phyloP scores from a whole-genome alignment of 2,888 invertebrate species.

The Harmothoe impar region DNA sequence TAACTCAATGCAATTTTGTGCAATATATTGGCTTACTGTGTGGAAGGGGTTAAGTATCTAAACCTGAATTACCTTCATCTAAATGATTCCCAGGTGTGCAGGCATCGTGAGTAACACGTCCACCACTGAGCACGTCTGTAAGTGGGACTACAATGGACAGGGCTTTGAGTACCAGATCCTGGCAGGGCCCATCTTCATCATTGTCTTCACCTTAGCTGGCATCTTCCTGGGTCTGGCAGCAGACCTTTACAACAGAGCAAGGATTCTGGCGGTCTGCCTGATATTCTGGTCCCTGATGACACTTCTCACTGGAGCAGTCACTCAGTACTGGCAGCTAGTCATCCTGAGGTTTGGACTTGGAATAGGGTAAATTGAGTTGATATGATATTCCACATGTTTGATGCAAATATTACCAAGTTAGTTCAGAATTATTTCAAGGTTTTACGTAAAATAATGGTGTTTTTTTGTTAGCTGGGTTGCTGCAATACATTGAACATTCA shows the following conservation, averaged over 20 bases:
- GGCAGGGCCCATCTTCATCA: slow-evolving; percentile 96
- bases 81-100: background rate
- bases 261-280: slow-evolving; percentile 90
- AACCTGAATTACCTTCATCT: background rate
- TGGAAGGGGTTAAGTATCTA: too few relatives aligned
- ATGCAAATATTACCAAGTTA: background rate
- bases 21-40: too few relatives aligned
- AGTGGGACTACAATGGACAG: too few relatives aligned
- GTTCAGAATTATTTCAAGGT: background rate
- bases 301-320: slow-evolving; percentile 92
- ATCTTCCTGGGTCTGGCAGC: slow-evolving; percentile 91
- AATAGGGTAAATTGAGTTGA: slow-evolving; percentile 85
- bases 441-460: background rate
- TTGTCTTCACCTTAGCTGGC: slow-evolving; percentile 94
- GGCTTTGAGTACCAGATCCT: too few relatives aligned
- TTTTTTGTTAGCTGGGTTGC: too few relatives aligned
- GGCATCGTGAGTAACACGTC: slow-evolving; percentile 49
- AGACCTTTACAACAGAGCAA: slow-evolving; percentile 86
- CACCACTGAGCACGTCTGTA: slow-evolving; percentile 89
- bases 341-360: slow-evolving; percentile 95
- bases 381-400: background rate
- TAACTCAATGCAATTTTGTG: too few relatives aligned
- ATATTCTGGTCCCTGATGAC: too few relatives aligned
- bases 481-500: background rate
- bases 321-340: slow-evolving; percentile 95